phyloP scores from a whole-genome alignment of 2,797 vertebrate genomes.

The Astyanax mexicanus region DNA sequence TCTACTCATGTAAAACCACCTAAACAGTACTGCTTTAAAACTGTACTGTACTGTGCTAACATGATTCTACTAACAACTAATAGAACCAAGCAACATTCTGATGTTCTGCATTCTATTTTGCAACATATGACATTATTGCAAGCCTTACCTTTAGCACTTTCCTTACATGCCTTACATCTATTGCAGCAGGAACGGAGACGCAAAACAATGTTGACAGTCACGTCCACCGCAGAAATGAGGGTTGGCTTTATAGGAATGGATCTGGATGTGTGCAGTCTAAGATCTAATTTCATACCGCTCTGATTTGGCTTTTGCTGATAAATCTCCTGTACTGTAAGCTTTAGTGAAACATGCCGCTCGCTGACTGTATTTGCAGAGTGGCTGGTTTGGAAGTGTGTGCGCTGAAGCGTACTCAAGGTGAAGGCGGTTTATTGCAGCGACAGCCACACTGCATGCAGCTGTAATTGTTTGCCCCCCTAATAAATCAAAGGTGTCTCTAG shows the following conservation, averaged over 20 bases:
- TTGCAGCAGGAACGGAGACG: background rate
- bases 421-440: constrained; percentile 45
- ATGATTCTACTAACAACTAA: no score
- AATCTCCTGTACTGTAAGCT: constrained; percentile 32
- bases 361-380: constrained; percentile 49
- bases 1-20: no score
- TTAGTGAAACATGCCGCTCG: constrained; percentile 19
- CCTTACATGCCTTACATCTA: no score
- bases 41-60: no score
- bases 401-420: constrained; percentile 39
- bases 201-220: background rate
- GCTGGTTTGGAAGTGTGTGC: constrained; percentile 34
- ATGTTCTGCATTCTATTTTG: no score
- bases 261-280: background rate
- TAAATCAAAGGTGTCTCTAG: constrained; percentile 78
- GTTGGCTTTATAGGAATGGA: background rate
- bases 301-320: constrained; percentile 29
- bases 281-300: constrained; percentile 1
- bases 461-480: constrained; percentile 79
- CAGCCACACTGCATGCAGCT: constrained; percentile 46
- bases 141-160: no score
- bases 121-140: no score
- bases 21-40: no score
- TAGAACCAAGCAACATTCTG: no score
- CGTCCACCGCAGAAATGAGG: background rate